Evolutionary conservation across 2,113 vertebrate genomes (phyloP).

Genomic region (Nothoprocta pentlandii): DNA sequence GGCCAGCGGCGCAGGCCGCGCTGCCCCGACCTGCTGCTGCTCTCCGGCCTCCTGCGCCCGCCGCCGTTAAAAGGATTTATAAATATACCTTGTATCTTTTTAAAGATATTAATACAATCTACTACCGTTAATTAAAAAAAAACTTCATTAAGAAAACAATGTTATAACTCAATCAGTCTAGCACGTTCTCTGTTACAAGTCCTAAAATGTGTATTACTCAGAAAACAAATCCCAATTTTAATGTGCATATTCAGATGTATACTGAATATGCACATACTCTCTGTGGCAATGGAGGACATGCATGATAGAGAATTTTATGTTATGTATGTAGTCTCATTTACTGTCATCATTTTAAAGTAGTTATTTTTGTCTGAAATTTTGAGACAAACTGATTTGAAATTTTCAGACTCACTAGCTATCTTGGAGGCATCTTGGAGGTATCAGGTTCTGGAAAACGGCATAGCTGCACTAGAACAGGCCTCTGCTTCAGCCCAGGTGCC

Average conservation of each 20-base stretch:
- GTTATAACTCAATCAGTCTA: not conserved
- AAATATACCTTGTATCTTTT: not conserved
- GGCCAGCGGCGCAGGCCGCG: not conserved
- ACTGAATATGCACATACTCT: not conserved
- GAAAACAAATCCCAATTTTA: conserved; percentile 27
- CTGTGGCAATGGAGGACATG: conserved; percentile 18
- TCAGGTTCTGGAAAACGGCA: not conserved
- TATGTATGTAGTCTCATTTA: not conserved
- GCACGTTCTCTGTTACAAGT: not conserved
- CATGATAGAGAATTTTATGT: not conserved
- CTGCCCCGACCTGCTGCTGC: not conserved
- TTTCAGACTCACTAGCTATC: not conserved
- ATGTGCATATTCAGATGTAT: not conserved
- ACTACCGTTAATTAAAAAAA: not conserved
- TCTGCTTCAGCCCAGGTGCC: not conserved
- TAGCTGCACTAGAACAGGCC: not conserved
- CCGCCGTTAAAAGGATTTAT: not conserved
- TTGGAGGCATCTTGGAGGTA: not conserved
- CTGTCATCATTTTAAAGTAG: not conserved
- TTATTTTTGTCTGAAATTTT: not conserved
- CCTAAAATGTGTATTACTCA: not conserved
- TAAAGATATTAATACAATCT: not conserved
- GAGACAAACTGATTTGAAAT: not conserved
- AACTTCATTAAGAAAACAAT: not conserved
- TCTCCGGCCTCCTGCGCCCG: not conserved